Conservation (phyloP, 1,140 invertebrate species). For the Sarcophaga peregrina region DNA sequence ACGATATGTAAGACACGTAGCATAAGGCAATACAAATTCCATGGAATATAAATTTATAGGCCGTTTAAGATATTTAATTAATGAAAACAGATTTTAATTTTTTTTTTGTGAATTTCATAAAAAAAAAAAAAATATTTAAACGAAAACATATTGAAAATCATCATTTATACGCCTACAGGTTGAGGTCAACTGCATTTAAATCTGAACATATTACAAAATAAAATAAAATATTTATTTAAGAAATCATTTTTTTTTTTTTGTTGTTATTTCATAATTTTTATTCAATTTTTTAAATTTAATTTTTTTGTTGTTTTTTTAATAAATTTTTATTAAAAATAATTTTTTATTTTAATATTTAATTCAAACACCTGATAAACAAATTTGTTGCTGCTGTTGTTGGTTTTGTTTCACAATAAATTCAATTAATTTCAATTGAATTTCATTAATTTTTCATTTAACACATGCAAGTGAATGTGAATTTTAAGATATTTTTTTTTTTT, state of each 20-base stretch:
- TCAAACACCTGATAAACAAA: constrained; percentile 20
- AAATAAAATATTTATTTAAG: constrained; percentile 39
- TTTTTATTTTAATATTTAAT: constrained; percentile 17
- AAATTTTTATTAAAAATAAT: constrained; percentile 12
- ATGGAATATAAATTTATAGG: too few species aligned
- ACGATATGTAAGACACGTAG: too few species aligned
- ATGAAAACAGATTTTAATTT: neutral
- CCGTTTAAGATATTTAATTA: too few species aligned
- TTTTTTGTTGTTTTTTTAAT: constrained; percentile 31
- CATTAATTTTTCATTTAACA: neutral
- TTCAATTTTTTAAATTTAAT: constrained; percentile 49
- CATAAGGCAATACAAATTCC: too few species aligned
- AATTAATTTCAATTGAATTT: neutral
- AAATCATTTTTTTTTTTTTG: constrained; percentile 50
- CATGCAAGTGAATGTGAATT: too few species aligned
- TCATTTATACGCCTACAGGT: constrained; percentile 30
- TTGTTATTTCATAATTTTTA: constrained; percentile 52
- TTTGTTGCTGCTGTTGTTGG: constrained; percentile 2
- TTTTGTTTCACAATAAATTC: neutral
- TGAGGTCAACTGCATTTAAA: constrained; percentile 36
- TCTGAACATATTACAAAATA: constrained; percentile 11
- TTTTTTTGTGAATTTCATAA: neutral
- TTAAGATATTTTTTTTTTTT: neutral
- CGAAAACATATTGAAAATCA: constrained; percentile 17
- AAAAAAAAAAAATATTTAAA: too few species aligned